A percentile compares a stretch with the other conserved stretches of the same genome.
phyloP scores from a whole-genome alignment of 2,888 invertebrate species.

The Silvanus unidentatus region DNA sequence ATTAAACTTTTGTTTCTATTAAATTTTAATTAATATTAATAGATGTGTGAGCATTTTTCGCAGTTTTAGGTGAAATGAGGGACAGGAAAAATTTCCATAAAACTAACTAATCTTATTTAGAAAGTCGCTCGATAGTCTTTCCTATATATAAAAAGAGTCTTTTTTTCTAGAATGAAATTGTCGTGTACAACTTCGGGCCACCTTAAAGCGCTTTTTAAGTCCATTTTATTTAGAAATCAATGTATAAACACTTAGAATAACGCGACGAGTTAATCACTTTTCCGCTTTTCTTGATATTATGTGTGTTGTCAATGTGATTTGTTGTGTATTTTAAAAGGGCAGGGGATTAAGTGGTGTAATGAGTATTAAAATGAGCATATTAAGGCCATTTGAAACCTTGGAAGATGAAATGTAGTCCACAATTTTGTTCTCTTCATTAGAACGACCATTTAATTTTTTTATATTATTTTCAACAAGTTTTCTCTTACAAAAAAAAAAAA shows the following conservation, averaged over 20 bases:
- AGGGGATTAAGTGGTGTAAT: neutral
- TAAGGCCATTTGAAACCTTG: constrained; percentile 38
- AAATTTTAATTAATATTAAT: constrained; percentile 7
- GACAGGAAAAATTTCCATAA: constrained; percentile 12
- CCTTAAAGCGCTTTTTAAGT: constrained; percentile 22
- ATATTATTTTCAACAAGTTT: too few relatives aligned
- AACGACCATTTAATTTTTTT: too few relatives aligned
- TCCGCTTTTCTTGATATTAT: constrained; percentile 2
- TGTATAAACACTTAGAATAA: constrained; percentile 5
- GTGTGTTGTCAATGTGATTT: neutral
- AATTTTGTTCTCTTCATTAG: constrained; percentile 7
- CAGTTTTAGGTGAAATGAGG: constrained; percentile 23
- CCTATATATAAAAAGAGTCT: neutral
- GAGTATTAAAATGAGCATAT: constrained; percentile 27
- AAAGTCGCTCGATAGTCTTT: constrained; percentile 23
- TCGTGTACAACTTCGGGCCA: constrained; percentile 33
- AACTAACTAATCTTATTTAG: constrained; percentile 1
- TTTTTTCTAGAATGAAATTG: too few relatives aligned
- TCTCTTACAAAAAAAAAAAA: too few relatives aligned
- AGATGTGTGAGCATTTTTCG: constrained; percentile 30
- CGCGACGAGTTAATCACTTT: constrained; percentile 10
- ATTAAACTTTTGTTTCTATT: constrained; percentile 3
- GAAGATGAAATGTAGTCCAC: constrained; percentile 23
- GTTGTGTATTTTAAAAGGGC: neutral
- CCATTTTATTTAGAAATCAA: constrained; percentile 11